These are phyloP conservation scores for Neoarius graeffei DNA, from an alignment of 2,113 vertebrate species.

Conservation along the genomic window DNA sequence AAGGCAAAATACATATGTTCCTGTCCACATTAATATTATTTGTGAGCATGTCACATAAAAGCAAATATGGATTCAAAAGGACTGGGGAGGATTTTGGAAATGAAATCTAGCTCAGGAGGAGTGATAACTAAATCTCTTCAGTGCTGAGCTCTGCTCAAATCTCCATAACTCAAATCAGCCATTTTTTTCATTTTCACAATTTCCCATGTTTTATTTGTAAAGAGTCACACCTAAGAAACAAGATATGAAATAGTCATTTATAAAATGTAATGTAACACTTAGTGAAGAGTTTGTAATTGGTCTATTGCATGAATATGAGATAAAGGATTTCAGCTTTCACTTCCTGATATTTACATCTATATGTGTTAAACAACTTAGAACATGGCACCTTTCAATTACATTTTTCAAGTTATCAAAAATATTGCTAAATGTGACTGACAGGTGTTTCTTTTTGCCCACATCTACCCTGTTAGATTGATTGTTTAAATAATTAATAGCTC, in stretches of 20 bases:
- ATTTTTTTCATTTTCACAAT: conserved; percentile 8
- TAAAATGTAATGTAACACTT: not conserved
- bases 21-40: conserved; percentile 43
- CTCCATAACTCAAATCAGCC: conserved; percentile 28
- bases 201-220: conserved; percentile 26
- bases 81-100: conserved; percentile 26
- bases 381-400: no score
- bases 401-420: no score
- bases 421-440: no score
- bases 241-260: conserved; percentile 15
- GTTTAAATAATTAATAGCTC: no score
- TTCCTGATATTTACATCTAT: no score
- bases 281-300: not conserved
- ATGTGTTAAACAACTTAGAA: no score
- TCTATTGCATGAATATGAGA: not conserved
- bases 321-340: no score
- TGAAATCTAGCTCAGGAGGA: conserved; percentile 44
- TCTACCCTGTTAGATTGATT: no score
- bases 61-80: conserved; percentile 45
- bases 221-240: conserved; percentile 7
- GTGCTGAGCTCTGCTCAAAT: conserved; percentile 30
- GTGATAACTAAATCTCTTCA: conserved; percentile 42
- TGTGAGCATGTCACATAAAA: conserved; percentile 36
- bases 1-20: conserved; percentile 40
- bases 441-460: no score